phyloP scores from a whole-genome alignment of 2,113 vertebrate species.

The Phaethon lepturus region DNA sequence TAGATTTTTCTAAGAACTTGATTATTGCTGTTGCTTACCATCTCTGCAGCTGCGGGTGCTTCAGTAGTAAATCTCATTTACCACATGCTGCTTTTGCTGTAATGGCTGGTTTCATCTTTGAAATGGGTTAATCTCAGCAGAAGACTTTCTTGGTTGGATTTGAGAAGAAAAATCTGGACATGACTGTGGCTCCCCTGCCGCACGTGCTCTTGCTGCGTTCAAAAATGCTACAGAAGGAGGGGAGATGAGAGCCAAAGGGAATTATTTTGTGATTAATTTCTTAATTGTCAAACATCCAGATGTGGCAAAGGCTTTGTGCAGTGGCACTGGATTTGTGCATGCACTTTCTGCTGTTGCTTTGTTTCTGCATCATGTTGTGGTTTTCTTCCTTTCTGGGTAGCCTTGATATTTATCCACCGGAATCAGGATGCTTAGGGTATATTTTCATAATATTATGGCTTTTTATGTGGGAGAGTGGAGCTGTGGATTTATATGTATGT shows the following conservation, averaged over 20 bases:
- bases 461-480: not conserved
- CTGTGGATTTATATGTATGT: fast-evolving
- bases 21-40: not conserved
- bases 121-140: not conserved
- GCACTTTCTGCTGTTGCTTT: not conserved
- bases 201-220: not conserved
- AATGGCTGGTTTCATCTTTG: not conserved
- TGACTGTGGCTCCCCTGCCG: not conserved
- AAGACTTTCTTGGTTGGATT: not conserved
- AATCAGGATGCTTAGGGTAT: not conserved
- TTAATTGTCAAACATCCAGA: not conserved
- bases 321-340: not conserved
- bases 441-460: not conserved
- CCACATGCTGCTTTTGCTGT: not conserved
- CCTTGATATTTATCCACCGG: fast-evolving
- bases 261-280: not conserved
- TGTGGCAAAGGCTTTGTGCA: not conserved
- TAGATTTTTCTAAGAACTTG: not conserved
- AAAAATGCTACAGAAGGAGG: not conserved
- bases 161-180: not conserved
- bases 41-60: not conserved
- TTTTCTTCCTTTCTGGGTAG: not conserved
- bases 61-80: not conserved
- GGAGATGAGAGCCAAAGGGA: not conserved
- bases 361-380: not conserved